phyloP scores from a whole-genome alignment of 2,113 vertebrate species.

The Electrona antarctica region DNA sequence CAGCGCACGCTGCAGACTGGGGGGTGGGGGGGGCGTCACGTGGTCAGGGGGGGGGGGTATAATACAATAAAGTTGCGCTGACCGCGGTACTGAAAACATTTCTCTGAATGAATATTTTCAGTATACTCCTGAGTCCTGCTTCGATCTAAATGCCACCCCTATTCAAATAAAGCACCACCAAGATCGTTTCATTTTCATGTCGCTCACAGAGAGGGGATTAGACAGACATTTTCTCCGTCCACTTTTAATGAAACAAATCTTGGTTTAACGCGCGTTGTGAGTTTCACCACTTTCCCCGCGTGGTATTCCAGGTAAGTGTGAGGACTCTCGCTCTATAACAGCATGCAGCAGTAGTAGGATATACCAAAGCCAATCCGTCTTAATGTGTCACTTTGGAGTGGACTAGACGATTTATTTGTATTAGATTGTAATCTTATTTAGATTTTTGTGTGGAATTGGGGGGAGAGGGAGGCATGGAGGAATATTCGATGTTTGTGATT shows the following conservation, averaged over 20 bases:
- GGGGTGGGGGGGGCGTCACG: constrained; percentile 66
- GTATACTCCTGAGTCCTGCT: constrained; percentile 53
- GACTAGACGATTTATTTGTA: background rate
- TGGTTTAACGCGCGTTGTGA: constrained; percentile 69
- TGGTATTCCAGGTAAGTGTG: constrained; percentile 80
- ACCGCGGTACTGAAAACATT: constrained; percentile 81
- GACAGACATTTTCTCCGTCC: constrained; percentile 54
- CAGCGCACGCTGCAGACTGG: constrained; percentile 73
- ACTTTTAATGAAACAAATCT: constrained; percentile 70
- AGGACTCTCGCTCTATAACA: constrained; percentile 31
- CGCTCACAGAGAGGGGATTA: constrained; percentile 43
- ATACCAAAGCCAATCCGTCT: constrained; percentile 1
- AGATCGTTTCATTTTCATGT: constrained; percentile 42
- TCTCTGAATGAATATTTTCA: constrained; percentile 59
- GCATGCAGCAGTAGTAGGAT: constrained; percentile 11
- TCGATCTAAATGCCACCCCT: constrained; percentile 57
- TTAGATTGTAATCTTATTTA: background rate
- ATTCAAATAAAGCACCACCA: constrained; percentile 47
- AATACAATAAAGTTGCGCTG: constrained; percentile 83
- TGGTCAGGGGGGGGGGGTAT: constrained; percentile 72
- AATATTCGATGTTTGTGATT: background rate
- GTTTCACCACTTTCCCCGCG: constrained; percentile 71
- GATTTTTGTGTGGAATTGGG: background rate
- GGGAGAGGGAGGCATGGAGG: background rate
- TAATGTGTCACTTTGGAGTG: background rate